Conservation (phyloP, 53 echinoderm and acorn worm species). For the Paelopatides confundens region DNA sequence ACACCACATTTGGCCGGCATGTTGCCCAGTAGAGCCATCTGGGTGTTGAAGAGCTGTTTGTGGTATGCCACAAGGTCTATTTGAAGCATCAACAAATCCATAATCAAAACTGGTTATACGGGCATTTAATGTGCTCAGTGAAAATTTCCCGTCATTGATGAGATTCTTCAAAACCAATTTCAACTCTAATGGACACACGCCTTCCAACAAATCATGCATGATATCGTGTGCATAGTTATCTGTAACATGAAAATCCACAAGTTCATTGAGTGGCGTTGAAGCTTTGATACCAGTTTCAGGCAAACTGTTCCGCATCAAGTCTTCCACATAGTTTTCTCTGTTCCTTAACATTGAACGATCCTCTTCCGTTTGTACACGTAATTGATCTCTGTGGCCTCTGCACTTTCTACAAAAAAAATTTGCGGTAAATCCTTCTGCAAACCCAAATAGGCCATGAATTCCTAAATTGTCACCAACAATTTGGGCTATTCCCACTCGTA, state of each 20-base stretch:
- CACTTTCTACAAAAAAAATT: background rate
- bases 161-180: background rate
- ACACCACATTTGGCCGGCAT: slow-evolving; percentile 63
- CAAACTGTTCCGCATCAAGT: background rate
- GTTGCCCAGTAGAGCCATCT: slow-evolving; percentile 53
- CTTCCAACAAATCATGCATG: slow-evolving; percentile 71
- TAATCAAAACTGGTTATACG: slow-evolving; percentile 56
- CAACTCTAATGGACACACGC: slow-evolving; percentile 38
- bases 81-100: slow-evolving; percentile 45
- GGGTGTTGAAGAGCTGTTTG: slow-evolving; percentile 26
- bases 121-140: slow-evolving; percentile 8
- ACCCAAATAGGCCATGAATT: too few species aligned
- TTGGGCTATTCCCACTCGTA: too few species aligned
- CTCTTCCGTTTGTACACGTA: too few species aligned
- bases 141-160: slow-evolving; percentile 1
- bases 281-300: slow-evolving; percentile 52
- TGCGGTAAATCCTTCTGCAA: too few species aligned
- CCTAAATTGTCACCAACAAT: too few species aligned
- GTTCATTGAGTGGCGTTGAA: slow-evolving; percentile 45
- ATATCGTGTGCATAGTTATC: slow-evolving; percentile 49
- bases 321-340: background rate
- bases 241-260: slow-evolving; percentile 61
- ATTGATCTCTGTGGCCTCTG: too few species aligned
- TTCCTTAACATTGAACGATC: too few species aligned
- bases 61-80: slow-evolving; percentile 47